Base-by-base conservation (phyloP, 2,113 vertebrate species). In the Rissa tridactyla region DNA sequence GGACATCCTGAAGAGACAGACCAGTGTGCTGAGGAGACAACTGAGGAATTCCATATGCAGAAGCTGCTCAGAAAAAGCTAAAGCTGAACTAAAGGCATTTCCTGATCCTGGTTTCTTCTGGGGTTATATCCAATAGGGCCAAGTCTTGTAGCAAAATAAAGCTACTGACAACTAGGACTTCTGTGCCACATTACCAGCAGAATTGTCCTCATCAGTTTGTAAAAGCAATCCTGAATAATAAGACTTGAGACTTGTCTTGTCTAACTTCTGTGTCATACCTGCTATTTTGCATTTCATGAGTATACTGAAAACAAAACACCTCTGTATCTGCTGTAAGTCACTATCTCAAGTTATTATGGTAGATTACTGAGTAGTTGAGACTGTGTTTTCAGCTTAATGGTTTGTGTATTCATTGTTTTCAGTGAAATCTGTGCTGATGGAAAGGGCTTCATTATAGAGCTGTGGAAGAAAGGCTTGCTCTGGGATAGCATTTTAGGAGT, bases 381-480 rank as follows among this genome's bases (percentile, higher is more conserved):
- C 42, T 22, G 10, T 0, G 9, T 92, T 86, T 93, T 66, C 55
- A 64, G 10, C 77, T 77, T 65, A 65, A 87, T 77, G 25, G 23
- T 66, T 90, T 88, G 18, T 86, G 3, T 73, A 27, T 92, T 90
- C 12, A 15, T 78, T 92, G 46, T 49, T 96, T 96, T 25, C 36
- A 98, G 98, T 96, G 98, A 98, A 95, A 96, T 98, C 29, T 62
- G 25, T 86, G 95, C 95, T 90, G 91, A 89, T 69, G 93, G 83
- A 58, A 97, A 88, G 30, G 97, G 97, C 49, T 94, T 98, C 57
- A 40, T 97, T 73, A 46, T 98, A 75, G 97, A 98, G 81, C 87
- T 98, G 36, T 97, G 97, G 97, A 97, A 98, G 80, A 97, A 97
- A 95, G 96, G 97, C 15, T 97, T 96, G 78, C 60, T 98, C 66